Conservation (phyloP, 2,113 vertebrate genomes). For the Lanius ludovicianus region DNA sequence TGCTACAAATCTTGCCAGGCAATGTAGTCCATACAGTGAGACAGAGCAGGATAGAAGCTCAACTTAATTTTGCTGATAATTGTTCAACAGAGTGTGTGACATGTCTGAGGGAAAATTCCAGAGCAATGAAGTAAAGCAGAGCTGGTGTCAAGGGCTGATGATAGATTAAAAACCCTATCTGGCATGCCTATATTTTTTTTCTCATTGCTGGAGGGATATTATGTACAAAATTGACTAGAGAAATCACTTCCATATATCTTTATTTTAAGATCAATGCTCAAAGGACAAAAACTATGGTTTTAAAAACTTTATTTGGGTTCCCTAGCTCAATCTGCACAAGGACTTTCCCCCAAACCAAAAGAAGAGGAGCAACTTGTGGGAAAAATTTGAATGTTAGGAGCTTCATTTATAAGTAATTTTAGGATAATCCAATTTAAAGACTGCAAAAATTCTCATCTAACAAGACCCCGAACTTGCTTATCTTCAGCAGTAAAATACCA, state of each 20-base stretch:
- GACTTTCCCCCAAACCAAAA: neutral
- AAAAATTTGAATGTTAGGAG: neutral
- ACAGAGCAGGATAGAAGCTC: neutral
- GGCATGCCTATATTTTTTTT: neutral
- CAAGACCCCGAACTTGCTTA: neutral
- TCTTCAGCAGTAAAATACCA: neutral
- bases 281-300: neutral
- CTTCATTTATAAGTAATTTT: neutral
- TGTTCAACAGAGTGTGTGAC: neutral
- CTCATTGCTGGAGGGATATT: neutral
- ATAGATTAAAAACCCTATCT: neutral
- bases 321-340: neutral
- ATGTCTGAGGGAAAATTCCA: neutral
- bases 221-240: neutral
- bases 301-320: neutral
- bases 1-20: neutral
- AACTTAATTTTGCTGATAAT: neutral
- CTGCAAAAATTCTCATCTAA: neutral
- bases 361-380: neutral
- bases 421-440: neutral
- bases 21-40: neutral
- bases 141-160: neutral
- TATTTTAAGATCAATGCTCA: neutral
- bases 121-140: neutral
- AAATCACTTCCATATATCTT: neutral